A percentile compares a stretch with the other conserved stretches of the same genome.
These are phyloP conservation scores for Sicus ferrugineus DNA, from an alignment of 2,888 invertebrate genomes.

Conservation along the genomic window DNA sequence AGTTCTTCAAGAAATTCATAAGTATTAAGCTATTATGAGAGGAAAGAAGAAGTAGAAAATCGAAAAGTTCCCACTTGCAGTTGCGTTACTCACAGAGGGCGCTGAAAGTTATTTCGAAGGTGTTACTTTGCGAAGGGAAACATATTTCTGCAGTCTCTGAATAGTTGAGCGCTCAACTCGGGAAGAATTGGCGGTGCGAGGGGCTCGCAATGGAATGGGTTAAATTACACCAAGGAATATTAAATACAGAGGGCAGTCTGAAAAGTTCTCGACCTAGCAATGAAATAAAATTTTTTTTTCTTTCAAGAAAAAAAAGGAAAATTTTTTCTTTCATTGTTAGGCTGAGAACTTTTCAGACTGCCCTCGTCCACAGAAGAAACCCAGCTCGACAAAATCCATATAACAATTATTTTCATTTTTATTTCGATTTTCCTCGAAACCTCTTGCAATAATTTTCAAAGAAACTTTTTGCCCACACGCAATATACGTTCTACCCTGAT, in stretches of 20 bases:
- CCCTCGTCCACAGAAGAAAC: neutral
- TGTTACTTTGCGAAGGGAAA: slow-evolving; percentile 7
- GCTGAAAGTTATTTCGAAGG: slow-evolving; percentile 2
- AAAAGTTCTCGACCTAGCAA: too few relatives aligned
- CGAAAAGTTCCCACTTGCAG: slow-evolving; percentile 9
- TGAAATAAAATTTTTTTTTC: neutral
- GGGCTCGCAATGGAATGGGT: too few relatives aligned
- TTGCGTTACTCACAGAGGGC: neutral
- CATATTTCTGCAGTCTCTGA: neutral
- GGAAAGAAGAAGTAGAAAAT: too few relatives aligned
- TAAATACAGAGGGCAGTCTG: too few relatives aligned
- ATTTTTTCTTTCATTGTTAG: too few relatives aligned
- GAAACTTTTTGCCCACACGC: too few relatives aligned
- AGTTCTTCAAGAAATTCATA: neutral
- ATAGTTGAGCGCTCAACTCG: too few relatives aligned
- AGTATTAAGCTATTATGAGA: neutral
- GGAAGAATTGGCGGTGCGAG: too few relatives aligned
- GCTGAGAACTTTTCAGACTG: too few relatives aligned
- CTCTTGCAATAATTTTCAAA: too few relatives aligned
- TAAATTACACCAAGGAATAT: too few relatives aligned
- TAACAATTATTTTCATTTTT: neutral
- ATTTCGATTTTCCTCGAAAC: too few relatives aligned
- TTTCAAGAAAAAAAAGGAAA: neutral
- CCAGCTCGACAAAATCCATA: neutral
- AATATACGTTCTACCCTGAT: neutral